Conservation (phyloP, 2,113 vertebrate species). For the Maccullochella peelii region DNA sequence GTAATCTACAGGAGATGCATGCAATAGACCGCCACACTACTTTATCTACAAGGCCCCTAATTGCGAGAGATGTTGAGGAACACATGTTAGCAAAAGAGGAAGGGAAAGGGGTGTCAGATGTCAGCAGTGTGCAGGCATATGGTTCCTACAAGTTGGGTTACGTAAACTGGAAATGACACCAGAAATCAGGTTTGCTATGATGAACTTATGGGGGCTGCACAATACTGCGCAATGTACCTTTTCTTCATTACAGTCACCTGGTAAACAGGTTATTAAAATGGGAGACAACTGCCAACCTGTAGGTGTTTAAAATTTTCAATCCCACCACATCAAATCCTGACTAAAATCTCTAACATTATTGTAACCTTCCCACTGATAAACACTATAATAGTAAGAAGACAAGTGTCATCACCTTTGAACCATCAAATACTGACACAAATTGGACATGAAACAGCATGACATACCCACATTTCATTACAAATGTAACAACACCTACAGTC, state of each 20-base stretch:
- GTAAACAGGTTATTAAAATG: background rate
- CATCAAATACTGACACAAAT: constrained; percentile 3
- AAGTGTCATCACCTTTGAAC: background rate
- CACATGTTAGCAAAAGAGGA: constrained; percentile 73
- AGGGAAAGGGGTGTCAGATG: constrained; percentile 66
- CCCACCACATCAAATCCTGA: background rate
- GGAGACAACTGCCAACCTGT: background rate
- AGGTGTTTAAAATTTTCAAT: background rate
- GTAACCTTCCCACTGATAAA: background rate
- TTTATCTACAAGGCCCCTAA: constrained; percentile 78
- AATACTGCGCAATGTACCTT: background rate
- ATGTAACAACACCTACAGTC: background rate
- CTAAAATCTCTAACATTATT: background rate
- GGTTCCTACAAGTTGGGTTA: constrained; percentile 65
- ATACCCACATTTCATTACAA: background rate
- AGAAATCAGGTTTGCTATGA: constrained; percentile 33
- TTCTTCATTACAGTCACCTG: background rate
- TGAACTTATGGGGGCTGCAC: background rate
- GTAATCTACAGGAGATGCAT: constrained; percentile 61
- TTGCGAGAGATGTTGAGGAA: constrained; percentile 73
- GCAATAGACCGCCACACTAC: constrained; percentile 34
- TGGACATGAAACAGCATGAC: background rate
- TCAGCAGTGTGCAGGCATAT: constrained; percentile 68
- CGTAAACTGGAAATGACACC: constrained; percentile 61
- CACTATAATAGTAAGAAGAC: background rate